Conservation (phyloP, 2,888 invertebrate species). For the Osedax fenrisi region DNA sequence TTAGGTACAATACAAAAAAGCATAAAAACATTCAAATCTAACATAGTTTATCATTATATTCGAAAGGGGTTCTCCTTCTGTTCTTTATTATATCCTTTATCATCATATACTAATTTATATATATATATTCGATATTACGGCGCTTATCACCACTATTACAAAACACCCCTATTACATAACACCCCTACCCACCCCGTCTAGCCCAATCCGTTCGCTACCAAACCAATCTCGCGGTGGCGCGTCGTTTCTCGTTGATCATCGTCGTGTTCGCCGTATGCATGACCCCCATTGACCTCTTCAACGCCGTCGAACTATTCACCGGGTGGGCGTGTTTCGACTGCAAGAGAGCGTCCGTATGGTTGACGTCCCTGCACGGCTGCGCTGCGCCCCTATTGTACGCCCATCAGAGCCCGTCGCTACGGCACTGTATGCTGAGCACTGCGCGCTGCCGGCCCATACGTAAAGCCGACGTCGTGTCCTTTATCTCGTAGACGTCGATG, state of each 20-base stretch:
- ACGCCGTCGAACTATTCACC: background rate
- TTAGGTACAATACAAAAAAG: no score
- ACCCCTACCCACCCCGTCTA: no score
- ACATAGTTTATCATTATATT: no score
- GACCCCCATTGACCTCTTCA: background rate
- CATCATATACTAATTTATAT: no score
- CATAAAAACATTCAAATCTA: no score
- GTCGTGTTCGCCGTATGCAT: background rate
- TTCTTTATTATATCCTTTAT: no score
- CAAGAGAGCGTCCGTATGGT: background rate
- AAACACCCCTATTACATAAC: no score
- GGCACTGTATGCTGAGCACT: background rate
- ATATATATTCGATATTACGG: no score
- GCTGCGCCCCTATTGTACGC: background rate
- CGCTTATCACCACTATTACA: no score
- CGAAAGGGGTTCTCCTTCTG: no score
- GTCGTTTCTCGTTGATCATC: background rate
- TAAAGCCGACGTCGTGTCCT: background rate
- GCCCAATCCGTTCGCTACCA: no score
- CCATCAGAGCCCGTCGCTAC: background rate
- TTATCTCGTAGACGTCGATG: no score
- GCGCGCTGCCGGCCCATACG: background rate
- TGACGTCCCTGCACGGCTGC: background rate
- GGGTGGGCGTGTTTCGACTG: background rate
- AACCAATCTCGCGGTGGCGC: background rate